phyloP scores from a whole-genome alignment of 2,888 invertebrate species.

The Leptarthrus brevirostris region DNA sequence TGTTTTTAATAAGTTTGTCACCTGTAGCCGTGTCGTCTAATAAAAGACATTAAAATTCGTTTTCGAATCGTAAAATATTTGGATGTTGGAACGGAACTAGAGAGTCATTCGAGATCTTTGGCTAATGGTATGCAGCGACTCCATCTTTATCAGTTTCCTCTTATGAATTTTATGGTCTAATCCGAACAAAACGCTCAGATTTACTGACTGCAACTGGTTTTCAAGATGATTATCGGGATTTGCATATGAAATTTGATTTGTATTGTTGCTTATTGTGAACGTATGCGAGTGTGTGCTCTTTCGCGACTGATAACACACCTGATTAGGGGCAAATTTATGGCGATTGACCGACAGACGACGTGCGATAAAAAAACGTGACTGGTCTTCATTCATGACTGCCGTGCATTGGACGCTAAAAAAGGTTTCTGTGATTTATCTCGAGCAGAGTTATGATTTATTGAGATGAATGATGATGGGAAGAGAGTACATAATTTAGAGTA shows the following conservation, averaged over 20 bases:
- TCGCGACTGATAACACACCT: constrained; percentile 9
- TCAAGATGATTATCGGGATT: constrained; percentile 4
- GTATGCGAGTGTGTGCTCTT: too few relatives aligned
- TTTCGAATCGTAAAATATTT: not conserved
- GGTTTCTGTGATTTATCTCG: constrained; percentile 14
- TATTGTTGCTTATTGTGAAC: too few relatives aligned
- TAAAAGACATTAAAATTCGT: constrained; percentile 21
- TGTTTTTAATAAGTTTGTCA: constrained; percentile 5
- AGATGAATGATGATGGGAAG: constrained; percentile 18
- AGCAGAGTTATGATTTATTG: constrained; percentile 25
- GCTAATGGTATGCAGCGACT: too few relatives aligned
- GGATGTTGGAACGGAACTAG: too few relatives aligned
- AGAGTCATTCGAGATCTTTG: too few relatives aligned
- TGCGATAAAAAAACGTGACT: constrained; percentile 25
- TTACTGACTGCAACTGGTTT: constrained; percentile 32
- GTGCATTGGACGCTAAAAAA: constrained; percentile 23
- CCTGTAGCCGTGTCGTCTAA: not conserved
- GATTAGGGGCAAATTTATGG: constrained; percentile 36
- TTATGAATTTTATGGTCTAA: constrained; percentile 18
- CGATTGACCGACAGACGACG: not conserved
- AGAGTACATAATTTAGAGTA: too few relatives aligned
- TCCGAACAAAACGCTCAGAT: constrained; percentile 23
- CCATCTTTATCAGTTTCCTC: not conserved
- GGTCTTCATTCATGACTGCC: not conserved
- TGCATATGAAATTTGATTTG: constrained; percentile 44